Evolutionary conservation across 2,888 invertebrate genomes (phyloP), one percentile per base, ranked within the genome.

Genomic region (Aleiodes leptofemur): DNA sequence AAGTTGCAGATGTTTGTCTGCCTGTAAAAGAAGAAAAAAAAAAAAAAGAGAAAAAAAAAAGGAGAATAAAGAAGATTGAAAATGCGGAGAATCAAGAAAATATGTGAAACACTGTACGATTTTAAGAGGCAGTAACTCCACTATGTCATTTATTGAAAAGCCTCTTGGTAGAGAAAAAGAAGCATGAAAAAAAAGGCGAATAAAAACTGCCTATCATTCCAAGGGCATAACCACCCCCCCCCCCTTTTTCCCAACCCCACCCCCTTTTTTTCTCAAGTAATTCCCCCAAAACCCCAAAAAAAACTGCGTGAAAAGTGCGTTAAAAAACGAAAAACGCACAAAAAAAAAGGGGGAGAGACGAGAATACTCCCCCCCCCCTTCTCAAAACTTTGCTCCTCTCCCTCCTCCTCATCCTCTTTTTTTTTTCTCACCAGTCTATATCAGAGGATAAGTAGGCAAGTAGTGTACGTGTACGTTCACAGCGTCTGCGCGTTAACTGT

Each of bases 401-500:
- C 34, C 34, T 56, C 38, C 8, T 11, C n/a, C n/a, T n/a, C n/a
- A n/a, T 16, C 38, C 4, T 8, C 38, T 11, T 59, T 59, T 31
- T 38, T 38, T 23, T 56, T 29, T 51, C 51, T 51, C 72, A 53
- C 51, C 53, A 59, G 61, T 56, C 31, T 72, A 48, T 59, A 59
- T 29, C 59, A 57, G 51, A 55, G 69, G 53, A 34, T 53, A 55
- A 55, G 66, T 59, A 68, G 31, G 56, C 57, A 70, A 71, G 70
- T 34, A 53, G 50, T 43, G 69, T 57, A 64, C 31, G 55, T 72
- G 70, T 48, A 73, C 70, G 77, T 71, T 74, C 68, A 69, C 50
- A 69, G 76, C 74, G 76, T 75, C 75, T 71, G 50, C 59, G 77
- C 76, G 76, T 72, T 53, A 70, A 74, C 71, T 68, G 68, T 56